Base-by-base conservation (phyloP, 2,113 vertebrate species). In the Gnathonemus echidnorhynchus region DNA sequence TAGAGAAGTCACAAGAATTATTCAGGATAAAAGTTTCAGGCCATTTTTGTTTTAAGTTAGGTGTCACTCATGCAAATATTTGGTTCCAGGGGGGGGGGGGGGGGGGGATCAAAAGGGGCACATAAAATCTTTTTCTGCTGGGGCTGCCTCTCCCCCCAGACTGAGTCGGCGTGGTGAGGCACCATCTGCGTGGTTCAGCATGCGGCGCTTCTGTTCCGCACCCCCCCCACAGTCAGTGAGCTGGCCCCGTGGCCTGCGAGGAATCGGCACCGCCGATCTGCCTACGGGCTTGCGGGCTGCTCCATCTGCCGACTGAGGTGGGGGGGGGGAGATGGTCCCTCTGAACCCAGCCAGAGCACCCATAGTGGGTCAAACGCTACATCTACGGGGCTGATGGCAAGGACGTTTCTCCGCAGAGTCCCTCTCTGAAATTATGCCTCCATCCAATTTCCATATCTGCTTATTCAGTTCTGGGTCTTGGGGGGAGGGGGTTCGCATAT, bases 101-200 rank as follows among this genome's bases (percentile, higher is more conserved):
- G 50, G 13, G 3, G 49, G 13, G 85, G 11, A 2, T 27, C 45
- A 86, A 52, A 48, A n/a, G 6, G 27, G 70, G 11, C 70, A 1
- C 24, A 9, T 31, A 9, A 70, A 70, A 48, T 70, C 13, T 74
- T 35, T 39, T 35, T 39, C 70, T 74, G 27, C 66, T 84, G 80
- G 80, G 35, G 45, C 45, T 10, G 83, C 46, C 49, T 87, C 6
- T 31, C n/a, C 86, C 58, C 49, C 45, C 83, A 86, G 5, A n/a
- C 45, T n/a, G 21, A 86, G 87, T 90, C 31, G 1, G 31, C 11
- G 0, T 74, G 70, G 70, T 21, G 27, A 39, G 70, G 70, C 70
- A 88, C 90, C 92, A 92, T 90, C 90, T 92, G 91, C 84, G 91
- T 90, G 42, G 74, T 87, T 91, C 53, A 17, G 35, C n/a, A 56